These are phyloP conservation scores for Harpalus rubripes DNA, from an alignment of 2,888 invertebrate species.

Conservation along the genomic window DNA sequence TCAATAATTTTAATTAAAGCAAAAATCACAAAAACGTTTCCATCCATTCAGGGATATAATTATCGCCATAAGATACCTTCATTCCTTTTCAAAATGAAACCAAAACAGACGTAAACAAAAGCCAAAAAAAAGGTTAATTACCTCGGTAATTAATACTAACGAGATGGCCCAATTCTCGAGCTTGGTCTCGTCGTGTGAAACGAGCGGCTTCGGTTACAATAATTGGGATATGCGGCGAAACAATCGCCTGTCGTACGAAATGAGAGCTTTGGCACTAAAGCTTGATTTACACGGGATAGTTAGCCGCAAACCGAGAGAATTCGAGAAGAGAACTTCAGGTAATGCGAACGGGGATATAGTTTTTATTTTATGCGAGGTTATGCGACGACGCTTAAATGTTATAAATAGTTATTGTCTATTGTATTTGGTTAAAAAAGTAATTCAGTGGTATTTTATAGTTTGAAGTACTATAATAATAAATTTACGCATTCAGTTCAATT, in stretches of 20 bases:
- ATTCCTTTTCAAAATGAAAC: constrained; percentile 60
- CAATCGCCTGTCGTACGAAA: constrained; percentile 24
- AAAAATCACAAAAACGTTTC: constrained; percentile 36
- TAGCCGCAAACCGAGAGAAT: neutral
- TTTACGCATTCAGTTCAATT: too few species aligned
- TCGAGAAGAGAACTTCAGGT: neutral
- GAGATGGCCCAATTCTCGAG: constrained; percentile 40
- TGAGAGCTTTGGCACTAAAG: constrained; percentile 28
- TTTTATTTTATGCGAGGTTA: neutral
- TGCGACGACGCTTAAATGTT: neutral
- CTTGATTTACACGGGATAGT: constrained; percentile 13
- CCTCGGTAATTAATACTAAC: constrained; percentile 65
- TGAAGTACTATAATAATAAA: too few species aligned
- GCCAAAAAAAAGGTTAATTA: constrained; percentile 64
- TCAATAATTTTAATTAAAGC: constrained; percentile 38
- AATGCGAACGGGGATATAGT: neutral
- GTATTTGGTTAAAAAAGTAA: too few species aligned
- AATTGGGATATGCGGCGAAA: constrained; percentile 45
- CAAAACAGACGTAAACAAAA: constrained; percentile 65
- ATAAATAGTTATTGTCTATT: too few species aligned
- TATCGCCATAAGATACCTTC: constrained; percentile 48
- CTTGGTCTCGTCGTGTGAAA: constrained; percentile 5
- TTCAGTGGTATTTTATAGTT: too few species aligned
- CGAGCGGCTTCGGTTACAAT: constrained; percentile 20
- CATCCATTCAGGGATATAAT: constrained; percentile 15